These are phyloP conservation scores for Drosophila seclusa DNA, from an alignment of 2,888 invertebrate genomes.

Conservation along the genomic window DNA sequence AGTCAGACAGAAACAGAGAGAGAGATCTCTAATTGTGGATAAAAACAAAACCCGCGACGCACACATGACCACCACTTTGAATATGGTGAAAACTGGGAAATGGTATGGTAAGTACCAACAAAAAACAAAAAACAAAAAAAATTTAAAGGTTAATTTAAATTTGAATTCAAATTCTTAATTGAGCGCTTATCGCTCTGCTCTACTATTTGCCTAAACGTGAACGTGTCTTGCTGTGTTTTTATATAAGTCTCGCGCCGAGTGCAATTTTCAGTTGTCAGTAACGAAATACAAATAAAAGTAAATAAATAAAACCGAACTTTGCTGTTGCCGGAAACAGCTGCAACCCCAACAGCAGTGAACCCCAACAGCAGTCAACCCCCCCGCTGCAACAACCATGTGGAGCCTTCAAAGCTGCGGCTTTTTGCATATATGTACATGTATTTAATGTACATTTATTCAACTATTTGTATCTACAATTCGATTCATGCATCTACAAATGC, in stretches of 20 bases:
- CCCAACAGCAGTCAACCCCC: background rate
- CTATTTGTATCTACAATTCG: conserved; percentile 6
- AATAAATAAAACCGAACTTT: conserved; percentile 4
- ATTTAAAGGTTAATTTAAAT: conserved; percentile 1
- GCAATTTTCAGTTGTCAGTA: conserved; percentile 18
- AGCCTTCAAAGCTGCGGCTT: conserved; percentile 12
- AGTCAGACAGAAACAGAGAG: conserved; percentile 3
- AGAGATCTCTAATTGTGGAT: conserved; percentile 27
- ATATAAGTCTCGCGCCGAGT: conserved; percentile 54
- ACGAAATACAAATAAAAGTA: background rate
- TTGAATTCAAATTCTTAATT: background rate
- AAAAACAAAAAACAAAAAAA: background rate
- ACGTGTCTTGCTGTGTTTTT: conserved; percentile 61
- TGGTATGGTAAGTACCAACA: conserved; percentile 77
- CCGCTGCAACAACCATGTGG: background rate
- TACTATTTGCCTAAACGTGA: conserved; percentile 28
- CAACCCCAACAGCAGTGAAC: background rate
- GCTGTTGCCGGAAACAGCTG: conserved; percentile 56
- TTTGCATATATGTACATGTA: conserved; percentile 25
- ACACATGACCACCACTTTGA: conserved; percentile 75
- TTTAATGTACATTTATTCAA: background rate
- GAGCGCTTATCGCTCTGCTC: background rate
- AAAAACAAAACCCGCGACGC: conserved; percentile 56
- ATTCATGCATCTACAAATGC: conserved; percentile 16
- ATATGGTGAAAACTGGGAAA: conserved; percentile 83